Evolutionary conservation across 2,113 vertebrate genomes (phyloP), one percentile per base, ranked within the genome.

Genomic region (Pygoscelis antarcticus): DNA sequence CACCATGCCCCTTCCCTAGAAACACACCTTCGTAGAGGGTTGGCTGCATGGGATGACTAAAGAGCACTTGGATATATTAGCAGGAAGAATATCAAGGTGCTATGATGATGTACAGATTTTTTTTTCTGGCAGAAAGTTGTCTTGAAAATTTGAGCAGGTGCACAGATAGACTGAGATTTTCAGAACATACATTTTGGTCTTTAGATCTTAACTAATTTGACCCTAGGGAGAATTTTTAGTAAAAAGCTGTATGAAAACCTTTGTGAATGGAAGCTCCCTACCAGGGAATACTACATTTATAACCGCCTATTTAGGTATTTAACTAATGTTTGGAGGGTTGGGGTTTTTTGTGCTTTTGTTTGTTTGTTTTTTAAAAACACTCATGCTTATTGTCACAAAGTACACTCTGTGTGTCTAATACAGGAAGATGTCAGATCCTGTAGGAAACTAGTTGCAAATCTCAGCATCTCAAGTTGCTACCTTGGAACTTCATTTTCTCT

Each of bases 21-120:
- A 26, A 10, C 0, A 0, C 22, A 17, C 54, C 30, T 77, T 19
- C 0, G 0, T 3, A 0, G 25, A 13, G 40, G 46, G 7, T 16
- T 10, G 32, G 13, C 51, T 20, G 2, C 0, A 0, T 3, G 55
- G 70, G 51, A 57, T 38, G 27, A 21, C 6, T 9, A 21, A 32
- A 34, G 29, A 60, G 13, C 65, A 16, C 62, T 32, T 47, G 83
- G 52, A 6, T 25, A 0, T 11, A 9, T 46, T 1, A 49, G 21
- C 74, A 87, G 70, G 57, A 60, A 22, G 54, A 88, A 42, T 25
- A n/a, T 9, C 42, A 25, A 55, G 54, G 11, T 75, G 51, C 78
- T 76, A 1, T 27, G 26, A 44, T 29, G 38, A 62, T 52, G 34
- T 10, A 65, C 12, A 19, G 38, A 17, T 42, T 7, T 20, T 9